phyloP scores from a whole-genome alignment of 1,140 invertebrate genomes.

The Leptinotarsa lineolata region DNA sequence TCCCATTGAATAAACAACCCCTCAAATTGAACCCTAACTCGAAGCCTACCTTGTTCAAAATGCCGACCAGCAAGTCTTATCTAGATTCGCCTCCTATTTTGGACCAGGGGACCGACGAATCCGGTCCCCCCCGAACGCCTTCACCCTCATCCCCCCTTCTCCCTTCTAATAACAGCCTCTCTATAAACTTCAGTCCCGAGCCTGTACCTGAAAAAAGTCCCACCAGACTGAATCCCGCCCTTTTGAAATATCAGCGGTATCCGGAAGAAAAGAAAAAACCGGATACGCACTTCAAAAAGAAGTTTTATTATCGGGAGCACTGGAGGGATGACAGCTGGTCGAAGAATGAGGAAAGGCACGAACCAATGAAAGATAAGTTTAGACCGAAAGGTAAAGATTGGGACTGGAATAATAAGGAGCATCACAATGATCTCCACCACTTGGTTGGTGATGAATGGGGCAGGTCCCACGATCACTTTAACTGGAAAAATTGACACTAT shows the following conservation, averaged over 20 bases:
- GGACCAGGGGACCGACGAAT: constrained; percentile 57
- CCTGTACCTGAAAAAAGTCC: constrained; percentile 45
- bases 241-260: constrained; percentile 68
- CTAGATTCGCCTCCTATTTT: constrained; percentile 59
- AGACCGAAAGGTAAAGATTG: constrained; percentile 76
- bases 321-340: constrained; percentile 59
- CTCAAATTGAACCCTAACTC: constrained; percentile 49
- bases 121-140: constrained; percentile 69
- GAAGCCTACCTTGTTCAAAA: constrained; percentile 56
- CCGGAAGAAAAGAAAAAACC: constrained; percentile 59
- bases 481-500: constrained; percentile 42
- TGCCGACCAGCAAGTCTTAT: constrained; percentile 51
- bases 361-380: constrained; percentile 57
- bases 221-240: constrained; percentile 55
- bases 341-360: constrained; percentile 39
- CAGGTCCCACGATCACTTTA: constrained; percentile 38
- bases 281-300: constrained; percentile 77
- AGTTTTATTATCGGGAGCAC: constrained; percentile 73
- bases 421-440: constrained; percentile 26
- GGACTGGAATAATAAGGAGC: constrained; percentile 66
- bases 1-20: constrained; percentile 56
- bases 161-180: constrained; percentile 49
- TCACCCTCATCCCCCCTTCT: constrained; percentile 65
- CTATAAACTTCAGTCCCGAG: constrained; percentile 55
- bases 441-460: constrained; percentile 35